phyloP scores from a whole-genome alignment of 2,113 vertebrate genomes.

The Clarias magur region DNA sequence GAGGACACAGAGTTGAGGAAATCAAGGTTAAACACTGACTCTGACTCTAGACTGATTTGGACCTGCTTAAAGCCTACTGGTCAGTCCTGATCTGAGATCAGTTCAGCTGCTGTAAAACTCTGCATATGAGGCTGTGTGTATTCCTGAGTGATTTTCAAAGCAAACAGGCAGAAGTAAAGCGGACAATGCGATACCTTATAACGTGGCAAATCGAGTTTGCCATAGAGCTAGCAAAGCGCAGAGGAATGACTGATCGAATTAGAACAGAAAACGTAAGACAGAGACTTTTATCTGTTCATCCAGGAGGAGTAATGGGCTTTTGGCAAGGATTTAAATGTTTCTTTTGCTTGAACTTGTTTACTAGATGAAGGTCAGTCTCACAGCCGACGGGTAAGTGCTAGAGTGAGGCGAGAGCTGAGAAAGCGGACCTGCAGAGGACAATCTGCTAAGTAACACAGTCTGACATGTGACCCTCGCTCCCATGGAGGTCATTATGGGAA shows the following conservation, averaged over 20 bases:
- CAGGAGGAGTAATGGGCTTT: constrained; percentile 49
- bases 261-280: constrained; percentile 40
- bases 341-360: constrained; percentile 35
- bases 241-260: constrained; percentile 53
- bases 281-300: constrained; percentile 34
- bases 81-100: constrained; percentile 27
- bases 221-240: constrained; percentile 30
- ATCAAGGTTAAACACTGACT: constrained; percentile 56
- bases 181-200: constrained; percentile 53
- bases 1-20: constrained; percentile 27
- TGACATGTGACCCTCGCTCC: constrained; percentile 43
- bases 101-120: not conserved
- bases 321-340: constrained; percentile 52
- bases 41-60: not conserved
- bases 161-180: constrained; percentile 49
- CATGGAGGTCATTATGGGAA: constrained; percentile 40
- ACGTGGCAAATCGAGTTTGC: constrained; percentile 49
- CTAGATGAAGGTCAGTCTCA: constrained; percentile 51
- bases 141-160: constrained; percentile 40
- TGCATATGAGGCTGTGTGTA: not conserved
- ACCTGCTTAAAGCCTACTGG: constrained; percentile 25
- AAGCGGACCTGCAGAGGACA: constrained; percentile 41
- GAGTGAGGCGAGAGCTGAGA: constrained; percentile 27
- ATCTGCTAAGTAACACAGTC: constrained; percentile 40
- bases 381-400: constrained; percentile 46